A percentile compares a stretch with the other conserved stretches of the same genome.
Conservation (phyloP, 2,797 vertebrate genomes). For the Pseudopleuronectes americanus region DNA sequence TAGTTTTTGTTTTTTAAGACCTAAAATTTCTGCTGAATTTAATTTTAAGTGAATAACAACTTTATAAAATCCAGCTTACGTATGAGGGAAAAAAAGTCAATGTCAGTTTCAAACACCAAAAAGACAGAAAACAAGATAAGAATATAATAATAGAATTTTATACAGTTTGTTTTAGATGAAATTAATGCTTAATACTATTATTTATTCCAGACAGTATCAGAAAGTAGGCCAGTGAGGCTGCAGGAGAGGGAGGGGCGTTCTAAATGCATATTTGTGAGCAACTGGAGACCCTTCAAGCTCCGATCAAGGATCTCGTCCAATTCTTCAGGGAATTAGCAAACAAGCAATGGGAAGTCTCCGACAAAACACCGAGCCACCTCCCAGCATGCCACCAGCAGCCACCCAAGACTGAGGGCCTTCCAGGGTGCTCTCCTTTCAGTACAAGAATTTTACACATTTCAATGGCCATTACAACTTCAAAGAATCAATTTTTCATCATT, state of each 20-base stretch:
- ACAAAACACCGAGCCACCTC: constrained; percentile 95
- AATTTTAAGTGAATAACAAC: not conserved
- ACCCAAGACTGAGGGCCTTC: constrained; percentile 91
- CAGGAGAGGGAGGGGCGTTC: constrained; percentile 52
- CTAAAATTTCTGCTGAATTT: not conserved
- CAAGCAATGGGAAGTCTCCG: constrained; percentile 94
- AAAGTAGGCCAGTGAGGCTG: constrained; percentile 66
- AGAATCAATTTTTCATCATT: constrained; percentile 99
- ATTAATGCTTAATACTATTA: constrained; percentile 61
- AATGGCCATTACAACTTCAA: constrained; percentile 99
- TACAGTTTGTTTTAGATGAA: constrained; percentile 29
- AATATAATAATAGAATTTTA: not conserved
- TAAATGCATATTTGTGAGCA: constrained; percentile 79
- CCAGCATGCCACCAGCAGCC: constrained; percentile 93
- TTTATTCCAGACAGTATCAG: constrained; percentile 62
- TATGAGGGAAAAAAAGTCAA: not conserved
- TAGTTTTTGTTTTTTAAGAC: not conserved
- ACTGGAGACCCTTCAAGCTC: constrained; percentile 77
- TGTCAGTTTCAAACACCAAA: not conserved
- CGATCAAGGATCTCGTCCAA: constrained; percentile 80
- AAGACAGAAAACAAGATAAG: not conserved
- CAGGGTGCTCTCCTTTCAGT: constrained; percentile 92
- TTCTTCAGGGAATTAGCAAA: constrained; percentile 88
- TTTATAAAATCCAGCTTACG: not conserved
- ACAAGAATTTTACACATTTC: constrained; percentile 98